These are phyloP conservation scores for Gobius niger DNA, from an alignment of 2,113 vertebrate genomes.

Conservation along the genomic window DNA sequence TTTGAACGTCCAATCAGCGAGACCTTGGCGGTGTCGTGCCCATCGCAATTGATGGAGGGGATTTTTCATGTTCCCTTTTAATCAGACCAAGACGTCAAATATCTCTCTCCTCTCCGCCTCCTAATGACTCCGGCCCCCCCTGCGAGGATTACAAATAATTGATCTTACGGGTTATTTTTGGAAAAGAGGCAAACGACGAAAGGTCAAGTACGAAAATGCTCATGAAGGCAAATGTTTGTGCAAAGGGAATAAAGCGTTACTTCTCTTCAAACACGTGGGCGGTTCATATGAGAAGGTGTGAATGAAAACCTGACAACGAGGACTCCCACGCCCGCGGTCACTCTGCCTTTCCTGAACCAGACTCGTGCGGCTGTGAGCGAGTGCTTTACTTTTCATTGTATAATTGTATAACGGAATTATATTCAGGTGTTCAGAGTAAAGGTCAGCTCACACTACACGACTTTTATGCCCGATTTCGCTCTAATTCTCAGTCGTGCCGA, in stretches of 20 bases:
- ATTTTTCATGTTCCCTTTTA: constrained; percentile 54
- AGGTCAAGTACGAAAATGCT: neutral
- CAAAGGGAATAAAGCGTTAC: neutral
- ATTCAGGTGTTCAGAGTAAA: too few species aligned
- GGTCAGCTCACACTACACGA: too few species aligned
- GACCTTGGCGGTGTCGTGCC: constrained; percentile 68
- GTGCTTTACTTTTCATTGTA: too few species aligned
- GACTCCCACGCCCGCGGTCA: neutral
- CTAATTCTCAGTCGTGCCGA: too few species aligned
- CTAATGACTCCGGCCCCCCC: neutral
- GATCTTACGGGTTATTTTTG: neutral
- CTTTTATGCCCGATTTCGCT: too few species aligned
- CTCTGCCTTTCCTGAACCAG: too few species aligned
- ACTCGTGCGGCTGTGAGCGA: too few species aligned
- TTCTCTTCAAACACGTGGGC: neutral
- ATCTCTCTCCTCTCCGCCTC: constrained; percentile 26
- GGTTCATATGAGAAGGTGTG: neutral
- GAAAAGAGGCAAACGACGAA: too few species aligned
- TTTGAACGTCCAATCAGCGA: constrained; percentile 72
- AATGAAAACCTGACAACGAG: neutral
- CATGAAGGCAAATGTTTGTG: neutral
- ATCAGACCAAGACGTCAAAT: constrained; percentile 46
- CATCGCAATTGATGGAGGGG: constrained; percentile 56
- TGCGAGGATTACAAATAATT: neutral
- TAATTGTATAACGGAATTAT: too few species aligned